Evolutionary conservation across 2,113 vertebrate genomes (phyloP), one percentile per base, ranked within the genome.

Genomic region (Vimba vimba): DNA sequence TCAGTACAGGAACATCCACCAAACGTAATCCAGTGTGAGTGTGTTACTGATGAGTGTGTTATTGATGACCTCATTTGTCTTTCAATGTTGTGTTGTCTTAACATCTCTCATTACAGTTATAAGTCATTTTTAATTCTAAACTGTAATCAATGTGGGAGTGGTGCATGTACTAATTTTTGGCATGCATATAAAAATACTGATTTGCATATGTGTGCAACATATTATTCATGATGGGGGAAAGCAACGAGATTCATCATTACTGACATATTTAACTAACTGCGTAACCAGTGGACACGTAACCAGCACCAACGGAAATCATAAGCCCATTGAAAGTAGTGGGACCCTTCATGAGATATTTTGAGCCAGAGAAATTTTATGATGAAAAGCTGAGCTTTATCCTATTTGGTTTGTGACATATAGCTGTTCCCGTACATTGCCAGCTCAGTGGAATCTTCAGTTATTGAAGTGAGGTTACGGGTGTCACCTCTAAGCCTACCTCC

Each of bases 391-490:
- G 33, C 77, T 11, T 47, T n/a, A n/a, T 27, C 7, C n/a, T 19
- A 11, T 39, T 74, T 45, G 57, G 13, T 47, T 80, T 64, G 59
- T 80, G 59, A 64, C 59, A 64, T 19, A 80, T 64, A 64, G 59
- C 36, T 25, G 59, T 64, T 27, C 6, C 21, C 8, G 13, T 47
- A 62, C 36, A 45, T 47, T 64, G 78, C 13, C 13, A 19, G 39
- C 78, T 64, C 78, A 45, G 39, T 62, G 23, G 4, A 80, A 64
- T 80, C 78, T 25, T 25, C 33, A 62, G 55, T 79, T 79, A 79
- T 60, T 62, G 77, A 25, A 9, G 57, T 62, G 36, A 25, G 36
- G 57, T 79, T 36, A 39, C 3, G 23, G n/a, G 12, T 75, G 71
- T 50, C 71, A 75, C n/a, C 71, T 75, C 43, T 50, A 75, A 75